Evolutionary conservation across 2,888 invertebrate genomes (phyloP).

Genomic region (Agonopterix heracliana): DNA sequence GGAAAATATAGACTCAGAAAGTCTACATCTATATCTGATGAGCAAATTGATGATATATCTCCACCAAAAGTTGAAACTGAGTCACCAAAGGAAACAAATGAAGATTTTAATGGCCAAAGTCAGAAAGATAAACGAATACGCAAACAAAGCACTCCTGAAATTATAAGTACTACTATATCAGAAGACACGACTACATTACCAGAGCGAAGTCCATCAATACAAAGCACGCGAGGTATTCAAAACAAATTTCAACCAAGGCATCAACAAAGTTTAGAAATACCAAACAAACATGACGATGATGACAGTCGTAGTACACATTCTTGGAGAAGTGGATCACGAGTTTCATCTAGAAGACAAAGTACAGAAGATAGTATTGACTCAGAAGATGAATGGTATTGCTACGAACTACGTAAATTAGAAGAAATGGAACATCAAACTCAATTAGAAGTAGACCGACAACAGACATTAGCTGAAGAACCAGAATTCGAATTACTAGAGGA

Average conservation of each 20-base stretch:
- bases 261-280: conserved; percentile 88
- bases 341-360: conserved; percentile 91
- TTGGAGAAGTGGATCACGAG: conserved; percentile 89
- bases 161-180: conserved; percentile 46
- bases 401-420: conserved; percentile 90
- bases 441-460: conserved; percentile 79
- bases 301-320: conserved; percentile 92
- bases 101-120: conserved; percentile 26
- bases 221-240: conserved; percentile 75
- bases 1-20: conserved; percentile 87
- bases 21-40: conserved; percentile 82
- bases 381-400: conserved; percentile 95
- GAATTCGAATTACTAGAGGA: conserved; percentile 74
- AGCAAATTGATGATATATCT: conserved; percentile 75
- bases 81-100: conserved; percentile 33
- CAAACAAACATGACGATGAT: conserved; percentile 85
- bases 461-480: conserved; percentile 77
- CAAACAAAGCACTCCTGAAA: conserved; percentile 58
- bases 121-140: conserved; percentile 46
- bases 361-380: conserved; percentile 95
- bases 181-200: conserved; percentile 71
- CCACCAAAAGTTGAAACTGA: conserved; percentile 50
- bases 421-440: conserved; percentile 88
- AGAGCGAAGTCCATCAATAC: conserved; percentile 81
- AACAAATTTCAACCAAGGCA: conserved; percentile 80